These are phyloP conservation scores for Ephestia elutella DNA, from an alignment of 1,140 invertebrate species.

Conservation along the genomic window DNA sequence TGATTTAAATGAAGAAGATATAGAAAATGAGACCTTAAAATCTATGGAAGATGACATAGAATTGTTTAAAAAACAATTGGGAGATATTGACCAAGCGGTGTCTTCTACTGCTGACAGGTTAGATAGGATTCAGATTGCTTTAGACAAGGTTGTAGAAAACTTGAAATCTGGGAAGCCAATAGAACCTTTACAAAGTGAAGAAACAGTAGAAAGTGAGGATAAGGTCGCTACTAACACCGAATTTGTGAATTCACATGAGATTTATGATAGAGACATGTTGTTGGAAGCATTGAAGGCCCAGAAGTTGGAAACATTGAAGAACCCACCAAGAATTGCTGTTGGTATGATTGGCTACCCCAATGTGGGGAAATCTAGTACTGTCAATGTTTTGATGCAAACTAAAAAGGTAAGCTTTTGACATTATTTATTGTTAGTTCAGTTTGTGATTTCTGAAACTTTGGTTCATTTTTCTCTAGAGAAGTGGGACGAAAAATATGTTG, in stretches of 20 bases:
- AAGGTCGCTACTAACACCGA: slow-evolving; percentile 26
- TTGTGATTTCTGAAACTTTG: no score
- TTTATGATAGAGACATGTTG: slow-evolving; percentile 77
- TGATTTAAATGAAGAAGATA: slow-evolving; percentile 29
- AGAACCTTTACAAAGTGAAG: slow-evolving; percentile 31
- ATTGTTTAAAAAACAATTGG: slow-evolving; percentile 56
- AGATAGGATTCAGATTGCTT: slow-evolving; percentile 63
- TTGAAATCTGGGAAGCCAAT: slow-evolving; percentile 48
- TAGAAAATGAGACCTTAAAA: slow-evolving; percentile 51
- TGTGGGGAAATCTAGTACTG: slow-evolving; percentile 99
- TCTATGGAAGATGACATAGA: slow-evolving; percentile 64
- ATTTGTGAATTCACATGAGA: slow-evolving; percentile 58
- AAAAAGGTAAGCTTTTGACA: slow-evolving; percentile 85
- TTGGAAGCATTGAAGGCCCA: slow-evolving; percentile 82
- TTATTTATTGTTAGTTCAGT: neutral
- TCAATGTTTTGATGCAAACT: slow-evolving; percentile 91
- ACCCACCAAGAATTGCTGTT: slow-evolving; percentile 81
- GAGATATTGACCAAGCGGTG: slow-evolving; percentile 52
- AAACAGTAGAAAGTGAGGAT: slow-evolving; percentile 14
- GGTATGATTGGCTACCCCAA: slow-evolving; percentile 99
- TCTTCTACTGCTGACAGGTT: slow-evolving; percentile 71
- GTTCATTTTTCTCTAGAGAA: no score
- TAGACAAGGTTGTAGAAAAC: slow-evolving; percentile 66
- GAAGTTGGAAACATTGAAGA: slow-evolving; percentile 77
- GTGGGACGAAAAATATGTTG: no score